Conservation (phyloP, 2,797 vertebrate species). For the Fratercula arctica region DNA sequence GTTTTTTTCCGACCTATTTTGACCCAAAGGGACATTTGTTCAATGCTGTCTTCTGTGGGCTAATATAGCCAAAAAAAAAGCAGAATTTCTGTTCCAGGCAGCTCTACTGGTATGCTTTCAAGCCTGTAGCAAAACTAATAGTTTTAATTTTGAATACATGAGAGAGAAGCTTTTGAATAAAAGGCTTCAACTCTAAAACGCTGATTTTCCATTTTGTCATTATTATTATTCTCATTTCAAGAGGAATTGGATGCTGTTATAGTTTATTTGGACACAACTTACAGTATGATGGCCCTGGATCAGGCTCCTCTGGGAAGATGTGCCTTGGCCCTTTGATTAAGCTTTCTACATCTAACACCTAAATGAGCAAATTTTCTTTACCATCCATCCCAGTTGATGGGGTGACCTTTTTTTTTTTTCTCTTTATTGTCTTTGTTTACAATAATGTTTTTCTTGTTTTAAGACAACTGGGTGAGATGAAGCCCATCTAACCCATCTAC, state of each 20-base stretch:
- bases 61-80: neutral
- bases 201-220: neutral
- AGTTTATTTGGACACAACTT: neutral
- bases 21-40: neutral
- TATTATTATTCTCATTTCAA: neutral
- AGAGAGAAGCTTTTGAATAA: neutral
- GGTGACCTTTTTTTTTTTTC: neutral
- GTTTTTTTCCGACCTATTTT: neutral
- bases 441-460: neutral
- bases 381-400: neutral
- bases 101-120: neutral
- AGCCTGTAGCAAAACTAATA: neutral
- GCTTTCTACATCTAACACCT: neutral
- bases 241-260: neutral
- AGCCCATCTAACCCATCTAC: neutral
- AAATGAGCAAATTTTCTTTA: neutral
- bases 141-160: neutral
- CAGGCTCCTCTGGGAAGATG: neutral
- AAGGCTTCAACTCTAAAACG: neutral
- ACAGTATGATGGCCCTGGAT: neutral
- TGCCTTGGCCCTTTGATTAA: neutral
- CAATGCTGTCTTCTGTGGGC: neutral
- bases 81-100: neutral
- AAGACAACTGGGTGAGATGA: neutral
- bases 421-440: neutral